Conservation (phyloP, 2,888 invertebrate genomes). For the Drosophila mayaguana region DNA sequence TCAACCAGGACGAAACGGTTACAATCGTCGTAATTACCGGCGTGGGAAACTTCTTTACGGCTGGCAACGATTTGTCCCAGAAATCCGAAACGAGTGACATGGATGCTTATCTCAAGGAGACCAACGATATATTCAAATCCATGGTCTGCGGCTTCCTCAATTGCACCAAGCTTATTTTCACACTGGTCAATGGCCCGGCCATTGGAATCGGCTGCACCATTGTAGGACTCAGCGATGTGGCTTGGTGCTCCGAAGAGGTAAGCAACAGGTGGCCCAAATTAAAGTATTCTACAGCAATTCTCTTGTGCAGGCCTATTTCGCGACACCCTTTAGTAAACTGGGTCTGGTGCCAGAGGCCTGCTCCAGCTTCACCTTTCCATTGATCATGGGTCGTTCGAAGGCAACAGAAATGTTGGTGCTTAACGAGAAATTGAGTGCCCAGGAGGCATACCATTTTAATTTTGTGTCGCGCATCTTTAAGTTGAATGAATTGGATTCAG, state of each 20-base stretch:
- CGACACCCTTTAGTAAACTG: slow-evolving; percentile 93
- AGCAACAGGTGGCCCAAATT: not conserved
- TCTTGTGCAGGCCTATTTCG: slow-evolving; percentile 91
- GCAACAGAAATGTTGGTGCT: slow-evolving; percentile 88
- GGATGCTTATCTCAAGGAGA: slow-evolving; percentile 77
- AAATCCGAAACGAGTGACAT: slow-evolving; percentile 7
- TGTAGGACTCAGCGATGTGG: slow-evolving; percentile 93
- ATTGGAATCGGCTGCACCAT: slow-evolving; percentile 93
- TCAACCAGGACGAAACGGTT: slow-evolving; percentile 89
- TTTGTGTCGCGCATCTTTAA: slow-evolving; percentile 93
- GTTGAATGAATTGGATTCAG: slow-evolving; percentile 87
- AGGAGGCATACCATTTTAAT: slow-evolving; percentile 91
- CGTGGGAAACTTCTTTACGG: slow-evolving; percentile 79
- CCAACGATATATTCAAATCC: slow-evolving; percentile 85
- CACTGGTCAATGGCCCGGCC: slow-evolving; percentile 96
- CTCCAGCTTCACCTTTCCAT: slow-evolving; percentile 94
- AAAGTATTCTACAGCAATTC: not conserved
- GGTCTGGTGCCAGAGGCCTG: slow-evolving; percentile 96
- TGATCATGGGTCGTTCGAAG: slow-evolving; percentile 92
- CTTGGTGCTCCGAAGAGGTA: slow-evolving; percentile 88
- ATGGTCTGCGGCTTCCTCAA: slow-evolving; percentile 90
- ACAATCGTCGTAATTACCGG: slow-evolving; percentile 90
- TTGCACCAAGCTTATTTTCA: slow-evolving; percentile 95
- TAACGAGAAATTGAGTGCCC: slow-evolving; percentile 91
- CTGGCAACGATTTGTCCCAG: slow-evolving; percentile 79